phyloP scores from a whole-genome alignment of 2,113 vertebrate genomes.

The Loxodonta africana region DNA sequence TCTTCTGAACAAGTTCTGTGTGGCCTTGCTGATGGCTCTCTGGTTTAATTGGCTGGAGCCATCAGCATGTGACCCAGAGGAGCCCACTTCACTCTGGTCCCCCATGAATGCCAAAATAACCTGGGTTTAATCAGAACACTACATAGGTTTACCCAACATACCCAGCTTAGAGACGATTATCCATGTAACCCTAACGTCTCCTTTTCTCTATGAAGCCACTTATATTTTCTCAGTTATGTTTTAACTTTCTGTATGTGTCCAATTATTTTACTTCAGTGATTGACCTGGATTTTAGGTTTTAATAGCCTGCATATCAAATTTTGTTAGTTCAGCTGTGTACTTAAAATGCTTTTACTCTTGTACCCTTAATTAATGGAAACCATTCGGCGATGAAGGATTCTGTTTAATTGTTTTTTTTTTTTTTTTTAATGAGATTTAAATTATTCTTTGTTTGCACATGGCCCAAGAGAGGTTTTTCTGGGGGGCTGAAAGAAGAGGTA shows the following conservation, averaged over 20 bases:
- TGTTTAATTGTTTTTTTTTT: conserved; percentile 73
- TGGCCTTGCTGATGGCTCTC: neutral
- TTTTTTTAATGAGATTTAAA: conserved; percentile 75
- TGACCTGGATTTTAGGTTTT: conserved; percentile 76
- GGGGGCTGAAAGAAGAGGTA: neutral
- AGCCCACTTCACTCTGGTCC: neutral
- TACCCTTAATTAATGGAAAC: conserved; percentile 77
- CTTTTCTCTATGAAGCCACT: conserved; percentile 21
- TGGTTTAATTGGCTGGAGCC: neutral
- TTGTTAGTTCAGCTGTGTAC: conserved; percentile 82
- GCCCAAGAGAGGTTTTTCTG: conserved; percentile 45
- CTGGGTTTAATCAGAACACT: conserved; percentile 36
- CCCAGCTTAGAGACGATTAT: neutral
- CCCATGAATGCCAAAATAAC: neutral
- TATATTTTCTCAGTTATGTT: conserved; percentile 62
- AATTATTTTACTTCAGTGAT: conserved; percentile 73
- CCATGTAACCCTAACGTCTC: neutral
- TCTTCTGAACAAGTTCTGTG: neutral
- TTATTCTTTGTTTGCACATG: conserved; percentile 79
- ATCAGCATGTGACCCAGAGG: neutral
- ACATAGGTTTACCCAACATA: neutral
- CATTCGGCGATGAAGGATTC: conserved; percentile 77
- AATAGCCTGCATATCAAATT: conserved; percentile 77
- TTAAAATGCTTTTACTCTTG: conserved; percentile 75
- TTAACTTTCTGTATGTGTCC: conserved; percentile 72